Conservation (phyloP, 2,888 invertebrate genomes). For the Terebella lapidaria region DNA sequence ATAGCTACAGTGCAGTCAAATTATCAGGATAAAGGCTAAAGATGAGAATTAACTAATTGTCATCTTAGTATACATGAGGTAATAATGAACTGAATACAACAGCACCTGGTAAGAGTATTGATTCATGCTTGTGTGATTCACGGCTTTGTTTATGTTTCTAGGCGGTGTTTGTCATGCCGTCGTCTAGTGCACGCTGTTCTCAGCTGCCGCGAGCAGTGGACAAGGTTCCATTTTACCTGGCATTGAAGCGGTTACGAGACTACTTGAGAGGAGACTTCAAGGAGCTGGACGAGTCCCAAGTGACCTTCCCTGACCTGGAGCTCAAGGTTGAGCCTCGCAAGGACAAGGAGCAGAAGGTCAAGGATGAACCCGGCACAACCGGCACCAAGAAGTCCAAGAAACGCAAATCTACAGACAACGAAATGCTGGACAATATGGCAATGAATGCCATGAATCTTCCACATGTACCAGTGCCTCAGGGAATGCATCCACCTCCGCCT, state of each 20-base stretch:
- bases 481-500: neutral
- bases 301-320: slow-evolving; percentile 45
- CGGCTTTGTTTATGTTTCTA: no score
- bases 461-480: neutral
- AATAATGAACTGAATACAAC: no score
- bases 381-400: slow-evolving; percentile 3
- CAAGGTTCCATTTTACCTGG: slow-evolving; percentile 95
- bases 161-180: slow-evolving; percentile 99
- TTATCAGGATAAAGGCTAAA: no score
- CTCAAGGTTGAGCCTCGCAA: slow-evolving; percentile 22
- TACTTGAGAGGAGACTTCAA: slow-evolving; percentile 73
- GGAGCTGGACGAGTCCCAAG: slow-evolving; percentile 41
- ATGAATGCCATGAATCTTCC: slow-evolving; percentile 1
- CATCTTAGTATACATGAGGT: no score
- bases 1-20: no score
- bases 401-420: neutral
- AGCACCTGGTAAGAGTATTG: no score
- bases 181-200: slow-evolving; percentile 93
- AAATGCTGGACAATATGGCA: neutral
- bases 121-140: no score
- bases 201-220: slow-evolving; percentile 95
- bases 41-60: no score
- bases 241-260: slow-evolving; percentile 90
- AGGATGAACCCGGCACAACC: neutral
- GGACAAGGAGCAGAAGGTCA: slow-evolving; percentile 7